Evolutionary conservation across 2,113 vertebrate genomes (phyloP).

Genomic region (Thamnophis sirtalis): DNA sequence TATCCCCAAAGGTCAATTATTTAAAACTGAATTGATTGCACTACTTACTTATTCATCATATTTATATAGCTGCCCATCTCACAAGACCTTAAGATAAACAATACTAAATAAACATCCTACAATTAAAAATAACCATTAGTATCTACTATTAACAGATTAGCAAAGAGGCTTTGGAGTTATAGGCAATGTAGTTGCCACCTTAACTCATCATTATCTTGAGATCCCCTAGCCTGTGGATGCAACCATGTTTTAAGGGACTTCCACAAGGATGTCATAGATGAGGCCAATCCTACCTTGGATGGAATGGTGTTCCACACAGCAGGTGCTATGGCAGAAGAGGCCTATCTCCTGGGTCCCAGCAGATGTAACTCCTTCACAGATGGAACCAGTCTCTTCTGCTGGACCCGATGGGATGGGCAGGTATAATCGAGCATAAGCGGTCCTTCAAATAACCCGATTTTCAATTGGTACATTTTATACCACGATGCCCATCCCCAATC

Average conservation of each 20-base stretch:
- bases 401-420: not conserved
- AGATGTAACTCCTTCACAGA: not conserved
- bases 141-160: not conserved
- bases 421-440: not conserved
- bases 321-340: not conserved
- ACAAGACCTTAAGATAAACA: not conserved
- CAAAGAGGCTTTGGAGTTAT: not conserved
- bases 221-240: not conserved
- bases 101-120: not conserved
- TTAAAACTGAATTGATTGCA: not conserved
- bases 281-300: not conserved
- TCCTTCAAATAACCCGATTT: not conserved
- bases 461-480: too few species aligned
- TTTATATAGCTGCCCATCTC: not conserved
- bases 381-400: not conserved
- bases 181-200: not conserved
- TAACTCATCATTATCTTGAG: not conserved
- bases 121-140: not conserved
- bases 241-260: not conserved
- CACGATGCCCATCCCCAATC: not conserved
- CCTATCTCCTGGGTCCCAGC: not conserved
- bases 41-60: not conserved
- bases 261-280: not conserved
- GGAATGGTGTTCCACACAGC: not conserved
- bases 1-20: not conserved